A percentile compares a stretch with the other conserved stretches of the same genome.
Evolutionary conservation across 2,113 vertebrate genomes (phyloP).

Genomic region (Mionectes macconnelli): DNA sequence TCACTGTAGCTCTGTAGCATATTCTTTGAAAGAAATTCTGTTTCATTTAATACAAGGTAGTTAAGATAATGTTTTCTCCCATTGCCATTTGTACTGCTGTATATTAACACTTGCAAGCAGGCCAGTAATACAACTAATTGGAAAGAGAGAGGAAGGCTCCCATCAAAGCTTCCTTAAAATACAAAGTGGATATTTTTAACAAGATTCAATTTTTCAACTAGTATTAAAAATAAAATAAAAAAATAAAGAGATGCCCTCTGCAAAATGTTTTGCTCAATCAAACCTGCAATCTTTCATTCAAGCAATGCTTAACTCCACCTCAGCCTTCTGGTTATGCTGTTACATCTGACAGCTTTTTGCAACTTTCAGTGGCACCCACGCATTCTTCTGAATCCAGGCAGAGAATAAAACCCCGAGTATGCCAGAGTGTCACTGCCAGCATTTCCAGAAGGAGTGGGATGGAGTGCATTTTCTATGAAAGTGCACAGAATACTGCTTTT

Average conservation of each 20-base stretch:
- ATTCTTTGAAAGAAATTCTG: neutral
- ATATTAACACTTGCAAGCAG: neutral
- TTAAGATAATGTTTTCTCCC: neutral
- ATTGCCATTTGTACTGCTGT: neutral
- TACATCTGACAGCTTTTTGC: conserved; percentile 40
- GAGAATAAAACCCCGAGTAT: conserved; percentile 1
- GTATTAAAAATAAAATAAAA: neutral
- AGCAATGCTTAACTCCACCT: neutral
- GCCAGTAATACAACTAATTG: neutral
- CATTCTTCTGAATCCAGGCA: neutral
- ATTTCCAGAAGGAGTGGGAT: conserved; percentile 27
- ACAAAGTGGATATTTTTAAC: neutral
- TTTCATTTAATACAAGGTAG: neutral
- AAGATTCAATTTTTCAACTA: neutral
- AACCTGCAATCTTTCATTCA: neutral
- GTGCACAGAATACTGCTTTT: neutral
- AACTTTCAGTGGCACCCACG: conserved; percentile 9
- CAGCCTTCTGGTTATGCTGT: conserved; percentile 24
- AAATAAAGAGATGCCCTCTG: neutral
- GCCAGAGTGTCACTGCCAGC: neutral
- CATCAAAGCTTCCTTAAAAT: neutral
- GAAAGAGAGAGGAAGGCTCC: neutral
- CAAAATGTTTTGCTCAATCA: neutral
- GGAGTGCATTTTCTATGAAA: neutral
- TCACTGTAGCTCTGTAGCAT: neutral